These are phyloP conservation scores for Rhyacophila brunnea DNA, from an alignment of 1,140 invertebrate species.

Conservation along the genomic window DNA sequence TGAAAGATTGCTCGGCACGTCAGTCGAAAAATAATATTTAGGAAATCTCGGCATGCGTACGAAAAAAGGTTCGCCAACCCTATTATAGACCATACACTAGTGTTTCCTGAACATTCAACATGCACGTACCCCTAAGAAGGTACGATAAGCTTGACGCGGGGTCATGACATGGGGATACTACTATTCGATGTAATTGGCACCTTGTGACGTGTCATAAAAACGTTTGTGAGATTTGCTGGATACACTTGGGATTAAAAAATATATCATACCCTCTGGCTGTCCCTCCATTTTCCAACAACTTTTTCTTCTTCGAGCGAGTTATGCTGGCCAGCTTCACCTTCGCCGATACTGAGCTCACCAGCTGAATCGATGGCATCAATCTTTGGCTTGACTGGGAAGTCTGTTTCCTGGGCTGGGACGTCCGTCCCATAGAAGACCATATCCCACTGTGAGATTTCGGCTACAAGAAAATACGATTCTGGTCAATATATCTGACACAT, in stretches of 20 bases:
- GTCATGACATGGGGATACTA: too few relatives aligned
- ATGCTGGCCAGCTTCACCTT: slow-evolving; percentile 27
- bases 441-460: slow-evolving; percentile 64
- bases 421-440: slow-evolving; percentile 77
- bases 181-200: too few relatives aligned
- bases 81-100: too few relatives aligned
- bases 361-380: not conserved
- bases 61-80: too few relatives aligned
- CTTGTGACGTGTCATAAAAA: too few relatives aligned
- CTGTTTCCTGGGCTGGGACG: slow-evolving; percentile 52
- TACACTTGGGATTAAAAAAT: not conserved
- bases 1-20: too few relatives aligned
- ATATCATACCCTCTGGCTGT: slow-evolving; percentile 43
- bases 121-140: too few relatives aligned
- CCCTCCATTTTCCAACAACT: slow-evolving; percentile 42
- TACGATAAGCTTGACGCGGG: too few relatives aligned
- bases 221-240: not conserved
- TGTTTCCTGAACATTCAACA: too few relatives aligned
- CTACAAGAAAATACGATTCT: slow-evolving; percentile 38
- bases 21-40: too few relatives aligned
- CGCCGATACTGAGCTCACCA: slow-evolving; percentile 5
- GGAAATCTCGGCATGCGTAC: too few relatives aligned
- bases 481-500: too few relatives aligned
- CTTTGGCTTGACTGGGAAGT: not conserved
- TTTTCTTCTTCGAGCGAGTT: slow-evolving; percentile 33